These are phyloP conservation scores for Pollenia amentaria DNA, from an alignment of 2,888 invertebrate genomes.

Conservation along the genomic window DNA sequence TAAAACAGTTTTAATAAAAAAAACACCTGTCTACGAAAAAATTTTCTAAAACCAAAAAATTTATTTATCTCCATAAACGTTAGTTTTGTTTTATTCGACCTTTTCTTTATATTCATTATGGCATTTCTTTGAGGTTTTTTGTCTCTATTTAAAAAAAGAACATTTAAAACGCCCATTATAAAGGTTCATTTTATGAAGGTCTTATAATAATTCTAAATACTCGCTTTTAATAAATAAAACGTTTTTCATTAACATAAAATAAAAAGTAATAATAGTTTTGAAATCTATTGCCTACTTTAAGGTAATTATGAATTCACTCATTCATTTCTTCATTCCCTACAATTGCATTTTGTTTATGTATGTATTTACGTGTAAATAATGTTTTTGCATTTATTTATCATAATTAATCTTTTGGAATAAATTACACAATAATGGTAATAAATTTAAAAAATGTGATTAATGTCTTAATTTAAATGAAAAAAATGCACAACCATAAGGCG, in stretches of 20 bases:
- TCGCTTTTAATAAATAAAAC: too few species aligned
- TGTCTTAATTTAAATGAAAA: constrained; percentile 69
- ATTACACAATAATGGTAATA: constrained; percentile 63
- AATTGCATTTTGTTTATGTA: constrained; percentile 9
- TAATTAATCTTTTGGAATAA: constrained; percentile 69
- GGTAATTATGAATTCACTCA: background rate
- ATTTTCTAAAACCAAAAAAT: background rate
- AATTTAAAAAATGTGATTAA: constrained; percentile 68
- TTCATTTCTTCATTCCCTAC: constrained; percentile 3
- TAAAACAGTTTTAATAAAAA: too few species aligned
- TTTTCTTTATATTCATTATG: too few species aligned
- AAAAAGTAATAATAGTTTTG: background rate
- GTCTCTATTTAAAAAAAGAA: background rate
- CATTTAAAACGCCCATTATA: background rate
- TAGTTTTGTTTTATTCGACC: too few species aligned
- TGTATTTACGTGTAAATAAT: constrained; percentile 31
- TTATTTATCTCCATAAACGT: too few species aligned
- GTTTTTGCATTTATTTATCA: constrained; percentile 60
- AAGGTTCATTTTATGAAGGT: background rate
- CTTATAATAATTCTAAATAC: background rate
- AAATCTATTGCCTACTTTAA: constrained; percentile 46
- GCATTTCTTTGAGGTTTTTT: too few species aligned
- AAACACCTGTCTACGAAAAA: background rate
- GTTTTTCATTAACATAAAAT: background rate
- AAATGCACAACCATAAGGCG: constrained; percentile 47